Conservation (phyloP, 1,140 invertebrate species). For the Parasteatoda tepidariorum region DNA sequence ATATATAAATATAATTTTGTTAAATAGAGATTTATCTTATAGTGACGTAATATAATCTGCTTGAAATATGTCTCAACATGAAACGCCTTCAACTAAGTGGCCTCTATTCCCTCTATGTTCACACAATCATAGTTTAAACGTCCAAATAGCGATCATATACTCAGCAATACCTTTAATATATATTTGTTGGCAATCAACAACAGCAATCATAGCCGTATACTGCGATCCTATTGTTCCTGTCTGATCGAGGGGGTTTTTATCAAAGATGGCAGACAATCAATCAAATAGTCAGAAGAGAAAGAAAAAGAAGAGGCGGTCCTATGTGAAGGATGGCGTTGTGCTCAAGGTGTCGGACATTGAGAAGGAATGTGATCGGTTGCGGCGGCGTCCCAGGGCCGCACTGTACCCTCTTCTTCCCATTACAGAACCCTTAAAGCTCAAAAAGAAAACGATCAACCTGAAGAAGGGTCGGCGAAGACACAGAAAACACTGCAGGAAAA, state of each 20-base stretch:
- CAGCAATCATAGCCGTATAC: not conserved
- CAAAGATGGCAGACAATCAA: slow-evolving; percentile 58
- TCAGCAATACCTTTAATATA: slow-evolving; percentile 15
- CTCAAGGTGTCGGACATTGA: slow-evolving; percentile 54
- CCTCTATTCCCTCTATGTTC: slow-evolving; percentile 23
- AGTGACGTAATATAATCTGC: not conserved
- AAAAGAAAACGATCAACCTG: not conserved
- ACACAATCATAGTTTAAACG: slow-evolving; percentile 35
- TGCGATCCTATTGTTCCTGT: slow-evolving; percentile 6
- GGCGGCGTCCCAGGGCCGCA: slow-evolving; percentile 30
- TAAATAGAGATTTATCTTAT: not conserved
- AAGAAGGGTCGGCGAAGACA: slow-evolving; percentile 5
- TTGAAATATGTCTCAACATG: not conserved
- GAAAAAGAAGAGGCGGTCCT: slow-evolving; percentile 17
- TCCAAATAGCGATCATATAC: slow-evolving; percentile 30
- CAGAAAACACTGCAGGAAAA: slow-evolving; percentile 49
- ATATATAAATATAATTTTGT: slow-evolving; percentile 2
- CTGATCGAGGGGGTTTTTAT: too few relatives aligned
- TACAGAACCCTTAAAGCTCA: slow-evolving; percentile 47
- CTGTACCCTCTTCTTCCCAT: slow-evolving; percentile 52
- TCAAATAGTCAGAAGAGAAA: not conserved
- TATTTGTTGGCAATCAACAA: not conserved
- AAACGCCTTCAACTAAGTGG: slow-evolving; percentile 37
- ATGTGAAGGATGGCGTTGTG: slow-evolving; percentile 47
- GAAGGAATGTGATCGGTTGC: slow-evolving; percentile 32